Conservation (phyloP, 2,888 invertebrate genomes). For the Idaea aversata region DNA sequence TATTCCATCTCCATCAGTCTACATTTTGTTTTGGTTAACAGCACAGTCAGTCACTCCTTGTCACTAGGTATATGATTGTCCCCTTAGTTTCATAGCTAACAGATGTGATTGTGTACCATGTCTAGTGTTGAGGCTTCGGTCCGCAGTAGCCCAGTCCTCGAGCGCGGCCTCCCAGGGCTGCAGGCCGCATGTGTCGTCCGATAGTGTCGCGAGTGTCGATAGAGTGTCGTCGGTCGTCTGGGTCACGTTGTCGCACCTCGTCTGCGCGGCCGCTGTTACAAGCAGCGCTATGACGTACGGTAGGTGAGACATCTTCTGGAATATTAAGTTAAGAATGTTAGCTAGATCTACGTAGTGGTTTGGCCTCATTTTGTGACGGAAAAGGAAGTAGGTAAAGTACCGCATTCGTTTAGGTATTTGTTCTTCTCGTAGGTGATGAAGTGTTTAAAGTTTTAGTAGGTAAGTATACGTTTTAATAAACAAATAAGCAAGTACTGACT, state of each 20-base stretch:
- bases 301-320: conserved; percentile 28
- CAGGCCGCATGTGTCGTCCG: conserved; percentile 16
- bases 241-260: conserved; percentile 37
- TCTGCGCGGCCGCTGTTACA: conserved; percentile 23
- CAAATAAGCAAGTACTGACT: too few relatives aligned
- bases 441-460: too few relatives aligned
- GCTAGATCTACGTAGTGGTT: too few relatives aligned
- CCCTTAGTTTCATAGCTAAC: not conserved
- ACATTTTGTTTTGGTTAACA: not conserved
- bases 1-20: not conserved
- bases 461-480: too few relatives aligned
- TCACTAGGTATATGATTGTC: too few relatives aligned
- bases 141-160: conserved; percentile 82
- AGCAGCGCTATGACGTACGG: conserved; percentile 21
- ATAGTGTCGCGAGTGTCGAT: conserved; percentile 8
- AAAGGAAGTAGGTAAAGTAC: too few relatives aligned
- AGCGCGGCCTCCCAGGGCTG: conserved; percentile 80
- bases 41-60: too few relatives aligned
- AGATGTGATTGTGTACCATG: conserved; percentile 45
- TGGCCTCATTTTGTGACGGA: too few relatives aligned
- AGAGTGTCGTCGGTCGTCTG: not conserved
- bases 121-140: conserved; percentile 47
- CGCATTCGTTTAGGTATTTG: too few relatives aligned
- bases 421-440: too few relatives aligned
- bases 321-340: too few relatives aligned